Percentiles rank a stretch among this genome's conserved stretches.
These are phyloP conservation scores for Thalassoma bifasciatum DNA, from an alignment of 2,113 vertebrate species.

Conservation along the genomic window DNA sequence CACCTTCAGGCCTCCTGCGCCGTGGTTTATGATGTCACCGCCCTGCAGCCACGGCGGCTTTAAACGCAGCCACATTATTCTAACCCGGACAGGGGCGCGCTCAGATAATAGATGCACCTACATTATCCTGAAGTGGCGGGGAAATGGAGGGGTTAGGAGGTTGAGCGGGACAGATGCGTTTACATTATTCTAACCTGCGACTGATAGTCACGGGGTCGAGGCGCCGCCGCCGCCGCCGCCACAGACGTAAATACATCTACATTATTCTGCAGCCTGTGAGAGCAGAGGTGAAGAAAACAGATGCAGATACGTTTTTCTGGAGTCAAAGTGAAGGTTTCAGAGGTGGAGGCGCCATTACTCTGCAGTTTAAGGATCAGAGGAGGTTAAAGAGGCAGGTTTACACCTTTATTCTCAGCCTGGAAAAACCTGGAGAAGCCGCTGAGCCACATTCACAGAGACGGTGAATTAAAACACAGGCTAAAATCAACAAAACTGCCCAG, in stretches of 20 bases:
- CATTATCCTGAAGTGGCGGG: conserved; percentile 67
- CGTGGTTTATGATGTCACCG: no score
- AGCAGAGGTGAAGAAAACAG: conserved; percentile 58
- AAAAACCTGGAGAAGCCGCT: no score
- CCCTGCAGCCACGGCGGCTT: no score
- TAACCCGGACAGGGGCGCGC: conserved; percentile 34
- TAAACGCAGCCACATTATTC: no score
- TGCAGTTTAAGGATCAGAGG: conserved; percentile 33
- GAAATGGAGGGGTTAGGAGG: conserved; percentile 63
- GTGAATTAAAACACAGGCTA: no score
- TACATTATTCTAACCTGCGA: conserved; percentile 61
- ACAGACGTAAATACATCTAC: conserved; percentile 57
- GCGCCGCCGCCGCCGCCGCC: no score
- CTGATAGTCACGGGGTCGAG: conserved; percentile 54
- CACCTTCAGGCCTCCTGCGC: no score
- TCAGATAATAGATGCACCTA: conserved; percentile 71
- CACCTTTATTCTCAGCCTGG: conserved; percentile 44
- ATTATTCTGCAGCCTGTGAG: conserved; percentile 58
- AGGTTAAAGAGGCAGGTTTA: conserved; percentile 56
- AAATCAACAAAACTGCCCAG: no score
- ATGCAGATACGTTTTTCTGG: conserved; percentile 60
- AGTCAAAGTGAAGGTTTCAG: conserved; percentile 36
- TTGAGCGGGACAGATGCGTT: conserved; percentile 57
- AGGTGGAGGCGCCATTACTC: conserved; percentile 69
- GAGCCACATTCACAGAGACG: neutral